These are phyloP conservation scores for Phasianus colchicus DNA, from an alignment of 2,113 vertebrate genomes.

Conservation along the genomic window DNA sequence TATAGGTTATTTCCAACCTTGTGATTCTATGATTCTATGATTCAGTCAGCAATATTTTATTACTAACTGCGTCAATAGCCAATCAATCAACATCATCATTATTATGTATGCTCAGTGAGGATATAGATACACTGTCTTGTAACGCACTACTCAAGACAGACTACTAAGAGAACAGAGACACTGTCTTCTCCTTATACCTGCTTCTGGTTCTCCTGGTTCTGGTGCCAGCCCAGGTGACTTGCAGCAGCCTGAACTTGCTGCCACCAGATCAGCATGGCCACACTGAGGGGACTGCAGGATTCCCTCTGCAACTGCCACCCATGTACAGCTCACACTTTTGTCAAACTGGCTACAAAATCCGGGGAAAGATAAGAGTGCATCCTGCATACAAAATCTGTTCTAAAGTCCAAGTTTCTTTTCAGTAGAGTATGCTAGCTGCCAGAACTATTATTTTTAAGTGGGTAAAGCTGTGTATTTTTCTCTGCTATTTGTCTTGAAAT, in stretches of 20 bases:
- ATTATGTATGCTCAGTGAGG: not conserved
- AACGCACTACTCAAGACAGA: not conserved
- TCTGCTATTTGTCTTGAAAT: not conserved
- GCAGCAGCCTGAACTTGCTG: not conserved
- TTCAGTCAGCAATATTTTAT: not conserved
- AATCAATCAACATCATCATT: fast-evolving
- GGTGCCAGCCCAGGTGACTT: not conserved
- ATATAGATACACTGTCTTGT: not conserved
- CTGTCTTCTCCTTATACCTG: not conserved
- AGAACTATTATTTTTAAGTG: fast-evolving
- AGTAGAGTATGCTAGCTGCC: not conserved
- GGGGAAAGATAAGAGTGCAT: not conserved
- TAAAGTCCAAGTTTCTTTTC: not conserved
- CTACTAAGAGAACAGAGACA: not conserved
- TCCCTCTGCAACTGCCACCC: not conserved
- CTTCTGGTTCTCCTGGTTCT: not conserved
- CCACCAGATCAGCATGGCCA: fast-evolving
- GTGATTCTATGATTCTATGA: too few species aligned
- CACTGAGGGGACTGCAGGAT: fast-evolving
- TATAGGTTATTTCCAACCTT: too few species aligned
- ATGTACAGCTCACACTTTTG: fast-evolving
- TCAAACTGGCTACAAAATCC: not conserved
- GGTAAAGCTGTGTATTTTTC: not conserved
- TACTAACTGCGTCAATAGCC: not conserved
- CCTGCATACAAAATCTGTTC: not conserved